Conservation (phyloP, 2,113 vertebrate genomes). For the Pimephales promelas region DNA sequence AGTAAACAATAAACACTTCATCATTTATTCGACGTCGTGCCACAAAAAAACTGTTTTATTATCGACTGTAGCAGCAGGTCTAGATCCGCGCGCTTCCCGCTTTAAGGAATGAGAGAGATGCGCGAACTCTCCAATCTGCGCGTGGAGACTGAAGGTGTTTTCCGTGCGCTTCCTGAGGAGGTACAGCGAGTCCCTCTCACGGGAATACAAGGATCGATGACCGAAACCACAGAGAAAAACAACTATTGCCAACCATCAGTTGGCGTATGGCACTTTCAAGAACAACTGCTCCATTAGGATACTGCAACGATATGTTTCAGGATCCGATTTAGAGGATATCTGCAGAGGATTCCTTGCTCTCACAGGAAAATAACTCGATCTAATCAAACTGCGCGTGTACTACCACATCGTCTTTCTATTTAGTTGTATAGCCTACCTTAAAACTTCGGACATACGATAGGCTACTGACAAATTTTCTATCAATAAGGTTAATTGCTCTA, state of each 20-base stretch:
- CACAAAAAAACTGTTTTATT: slow-evolving; percentile 20
- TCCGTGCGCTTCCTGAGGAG: slow-evolving; percentile 75
- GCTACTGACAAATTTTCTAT: not conserved
- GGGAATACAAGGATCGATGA: slow-evolving; percentile 63
- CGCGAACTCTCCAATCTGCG: slow-evolving; percentile 56
- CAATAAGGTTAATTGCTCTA: not conserved
- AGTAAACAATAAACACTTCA: slow-evolving; percentile 26
- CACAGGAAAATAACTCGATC: not conserved
- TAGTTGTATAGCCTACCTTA: not conserved
- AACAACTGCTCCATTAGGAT: not conserved
- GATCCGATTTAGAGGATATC: not conserved
- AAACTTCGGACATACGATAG: too few relatives aligned
- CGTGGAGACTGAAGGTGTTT: slow-evolving; percentile 72
- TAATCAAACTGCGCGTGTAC: not conserved
- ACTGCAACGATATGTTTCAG: slow-evolving; percentile 8
- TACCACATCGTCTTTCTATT: not conserved
- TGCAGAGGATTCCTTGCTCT: not conserved
- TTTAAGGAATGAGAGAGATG: slow-evolving; percentile 58
- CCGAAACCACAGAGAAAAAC: slow-evolving; percentile 35
- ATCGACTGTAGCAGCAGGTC: slow-evolving; percentile 49
- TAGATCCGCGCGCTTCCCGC: slow-evolving; percentile 56
- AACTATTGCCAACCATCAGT: slow-evolving; percentile 12
- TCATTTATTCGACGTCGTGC: slow-evolving; percentile 3
- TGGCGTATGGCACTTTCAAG: not conserved
- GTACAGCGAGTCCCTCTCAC: slow-evolving; percentile 63